Conservation (phyloP, 2,113 vertebrate genomes). For the Sylvia atricapilla region DNA sequence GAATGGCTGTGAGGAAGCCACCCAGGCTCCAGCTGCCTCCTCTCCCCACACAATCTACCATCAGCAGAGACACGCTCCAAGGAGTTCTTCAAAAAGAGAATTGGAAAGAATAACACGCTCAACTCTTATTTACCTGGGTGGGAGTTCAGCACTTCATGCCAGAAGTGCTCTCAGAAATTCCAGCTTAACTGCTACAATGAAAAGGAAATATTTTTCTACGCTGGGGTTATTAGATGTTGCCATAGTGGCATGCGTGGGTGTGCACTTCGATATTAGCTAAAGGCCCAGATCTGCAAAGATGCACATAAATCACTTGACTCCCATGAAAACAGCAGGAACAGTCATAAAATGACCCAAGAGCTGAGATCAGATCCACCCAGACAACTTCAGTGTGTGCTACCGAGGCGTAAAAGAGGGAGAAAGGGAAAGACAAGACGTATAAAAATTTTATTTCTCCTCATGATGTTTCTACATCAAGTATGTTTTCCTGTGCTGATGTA, state of each 20-base stretch:
- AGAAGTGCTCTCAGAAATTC: constrained; percentile 8
- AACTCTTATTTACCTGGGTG: neutral
- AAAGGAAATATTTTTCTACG: constrained; percentile 53
- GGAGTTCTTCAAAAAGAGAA: neutral
- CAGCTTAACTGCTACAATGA: constrained; percentile 3
- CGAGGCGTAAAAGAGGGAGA: neutral
- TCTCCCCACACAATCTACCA: neutral
- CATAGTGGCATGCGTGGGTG: neutral
- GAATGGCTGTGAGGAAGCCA: neutral
- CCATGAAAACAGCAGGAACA: neutral
- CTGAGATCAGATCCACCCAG: neutral
- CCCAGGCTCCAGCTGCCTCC: neutral
- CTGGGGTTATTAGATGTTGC: neutral
- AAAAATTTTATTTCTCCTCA: neutral
- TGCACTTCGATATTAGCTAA: neutral
- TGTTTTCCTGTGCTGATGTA: neutral
- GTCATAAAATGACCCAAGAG: neutral
- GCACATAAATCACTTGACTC: constrained; percentile 2
- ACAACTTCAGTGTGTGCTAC: neutral
- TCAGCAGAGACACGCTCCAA: neutral
- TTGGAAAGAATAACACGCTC: neutral
- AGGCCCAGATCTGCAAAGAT: neutral
- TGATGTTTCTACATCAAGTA: neutral
- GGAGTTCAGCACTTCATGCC: neutral
- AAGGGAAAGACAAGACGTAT: neutral